Base-by-base conservation (phyloP, 2,113 vertebrate genomes). In the Sminthopsis crassicaudata region DNA sequence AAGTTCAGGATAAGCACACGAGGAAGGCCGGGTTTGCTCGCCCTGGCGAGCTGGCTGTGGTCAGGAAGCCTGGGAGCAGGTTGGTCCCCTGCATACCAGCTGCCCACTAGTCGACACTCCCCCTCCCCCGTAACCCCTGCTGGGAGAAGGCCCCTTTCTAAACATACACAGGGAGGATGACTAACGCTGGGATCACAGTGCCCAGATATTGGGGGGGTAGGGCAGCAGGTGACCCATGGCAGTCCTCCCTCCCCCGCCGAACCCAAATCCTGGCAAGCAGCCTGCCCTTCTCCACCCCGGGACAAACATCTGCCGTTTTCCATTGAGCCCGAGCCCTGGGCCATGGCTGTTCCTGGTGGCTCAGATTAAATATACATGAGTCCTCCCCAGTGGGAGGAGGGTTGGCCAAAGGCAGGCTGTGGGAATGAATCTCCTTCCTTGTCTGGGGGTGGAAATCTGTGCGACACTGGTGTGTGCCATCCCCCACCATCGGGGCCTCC, bases 71-170 rank as follows among this genome's bases (percentile, higher is more conserved):
- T 94, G 76, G 25, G 10, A 57, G 46, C 14, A 50, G 30, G 42
- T 55, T 42, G 48, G 57, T 76, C 84, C 90, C 60, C 60, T 76
- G 6, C 23, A 88, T 91, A 46, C 10, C 46, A 67, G 93, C 57
- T 30, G 89, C 60, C 42, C 55, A 2, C 50, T 51, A 27, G 8
- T 25, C 89, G 91, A 90, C 46, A 57, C 92, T 27, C 96, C 50
- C 50, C 50, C 67, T 76, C 30, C 42, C 10, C 0, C 51, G 91
- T 27, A 53, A 95, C 97, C 98, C 94, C 97, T 97, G 1, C 95
- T 95, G 98, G 98, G 89, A 53, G 26, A 94, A 76, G 24, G 10
- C 46, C 0, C n/a, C 10, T 50, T 0, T 90, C 46, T 19, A 42
- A 42, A 12, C 1, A 92, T 92, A 96, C 94, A 96, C 6, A 2